These are phyloP conservation scores for Catamblyrhynchus diadema DNA, from an alignment of 2,797 vertebrate genomes.

Conservation along the genomic window DNA sequence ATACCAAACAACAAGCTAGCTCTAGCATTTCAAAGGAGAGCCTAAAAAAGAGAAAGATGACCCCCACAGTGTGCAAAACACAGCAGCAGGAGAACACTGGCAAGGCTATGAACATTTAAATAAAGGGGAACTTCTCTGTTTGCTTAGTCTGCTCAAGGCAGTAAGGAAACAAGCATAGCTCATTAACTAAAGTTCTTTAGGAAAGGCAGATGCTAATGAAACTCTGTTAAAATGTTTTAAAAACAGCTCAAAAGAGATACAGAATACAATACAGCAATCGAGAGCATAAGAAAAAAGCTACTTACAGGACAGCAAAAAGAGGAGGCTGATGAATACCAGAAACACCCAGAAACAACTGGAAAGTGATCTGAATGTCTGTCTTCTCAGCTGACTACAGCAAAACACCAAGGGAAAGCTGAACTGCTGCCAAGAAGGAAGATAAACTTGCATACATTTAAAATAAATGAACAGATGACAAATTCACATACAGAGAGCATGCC, in stretches of 20 bases:
- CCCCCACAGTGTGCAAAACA: neutral
- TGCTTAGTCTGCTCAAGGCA: neutral
- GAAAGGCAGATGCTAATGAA: neutral
- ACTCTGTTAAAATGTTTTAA: neutral
- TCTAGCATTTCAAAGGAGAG: neutral
- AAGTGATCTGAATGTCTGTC: neutral
- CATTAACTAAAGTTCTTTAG: neutral
- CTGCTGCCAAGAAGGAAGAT: constrained; percentile 1
- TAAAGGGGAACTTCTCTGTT: neutral
- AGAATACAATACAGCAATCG: neutral
- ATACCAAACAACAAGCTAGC: neutral
- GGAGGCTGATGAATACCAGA: neutral
- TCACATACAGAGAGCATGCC: neutral
- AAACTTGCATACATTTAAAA: neutral
- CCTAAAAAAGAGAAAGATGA: neutral
- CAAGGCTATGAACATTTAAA: neutral
- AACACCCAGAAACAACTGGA: neutral
- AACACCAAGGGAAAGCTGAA: neutral
- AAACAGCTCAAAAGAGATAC: neutral
- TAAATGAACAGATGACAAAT: neutral
- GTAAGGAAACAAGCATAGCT: neutral
- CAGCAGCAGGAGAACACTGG: neutral
- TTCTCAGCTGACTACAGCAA: constrained; percentile 19
- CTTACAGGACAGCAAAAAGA: constrained; percentile 13
- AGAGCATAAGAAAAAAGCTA: neutral